These are phyloP conservation scores for Hycleus cichorii DNA, from an alignment of 1,140 invertebrate genomes.

Conservation along the genomic window DNA sequence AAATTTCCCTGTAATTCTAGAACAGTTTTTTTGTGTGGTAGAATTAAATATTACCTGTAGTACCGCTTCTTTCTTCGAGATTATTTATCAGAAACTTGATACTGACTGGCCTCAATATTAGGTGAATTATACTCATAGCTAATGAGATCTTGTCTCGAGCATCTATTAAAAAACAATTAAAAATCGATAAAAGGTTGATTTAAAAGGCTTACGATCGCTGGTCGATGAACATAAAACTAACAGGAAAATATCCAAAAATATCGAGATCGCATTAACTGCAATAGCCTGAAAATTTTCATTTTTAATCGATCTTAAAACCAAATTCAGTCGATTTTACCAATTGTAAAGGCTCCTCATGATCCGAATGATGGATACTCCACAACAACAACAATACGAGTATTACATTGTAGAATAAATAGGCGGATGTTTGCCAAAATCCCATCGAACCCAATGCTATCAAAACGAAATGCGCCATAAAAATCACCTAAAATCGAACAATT, in stretches of 20 bases:
- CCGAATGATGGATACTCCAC: conserved; percentile 10
- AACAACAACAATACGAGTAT: conserved; percentile 12
- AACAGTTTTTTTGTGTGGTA: too few species aligned
- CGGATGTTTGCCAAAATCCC: conserved; percentile 14
- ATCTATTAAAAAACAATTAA: conserved; percentile 5
- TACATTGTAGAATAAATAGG: conserved; percentile 18
- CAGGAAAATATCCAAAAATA: conserved; percentile 15
- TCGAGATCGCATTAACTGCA: conserved; percentile 11
- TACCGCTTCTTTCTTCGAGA: conserved; percentile 12
- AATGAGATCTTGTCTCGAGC: conserved; percentile 11
- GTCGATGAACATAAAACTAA: conserved; percentile 9
- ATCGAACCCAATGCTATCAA: conserved; percentile 14
- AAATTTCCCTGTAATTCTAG: too few species aligned
- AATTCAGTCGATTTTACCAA: conserved; percentile 8
- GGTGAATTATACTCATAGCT: conserved; percentile 14
- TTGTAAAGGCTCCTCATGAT: conserved; percentile 16
- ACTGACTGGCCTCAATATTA: conserved; percentile 11
- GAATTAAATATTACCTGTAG: conserved; percentile 1
- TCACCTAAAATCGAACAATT: conserved; percentile 7
- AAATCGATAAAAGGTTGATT: neutral
- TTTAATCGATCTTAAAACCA: neutral
- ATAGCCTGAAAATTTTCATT: conserved; percentile 13
- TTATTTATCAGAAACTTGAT: conserved; percentile 8
- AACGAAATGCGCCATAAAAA: conserved; percentile 17
- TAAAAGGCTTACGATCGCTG: conserved; percentile 1